Percentiles rank a stretch among this genome's conserved stretches.
Conservation (phyloP, 2,888 invertebrate species). For the Cordilura impudica region DNA sequence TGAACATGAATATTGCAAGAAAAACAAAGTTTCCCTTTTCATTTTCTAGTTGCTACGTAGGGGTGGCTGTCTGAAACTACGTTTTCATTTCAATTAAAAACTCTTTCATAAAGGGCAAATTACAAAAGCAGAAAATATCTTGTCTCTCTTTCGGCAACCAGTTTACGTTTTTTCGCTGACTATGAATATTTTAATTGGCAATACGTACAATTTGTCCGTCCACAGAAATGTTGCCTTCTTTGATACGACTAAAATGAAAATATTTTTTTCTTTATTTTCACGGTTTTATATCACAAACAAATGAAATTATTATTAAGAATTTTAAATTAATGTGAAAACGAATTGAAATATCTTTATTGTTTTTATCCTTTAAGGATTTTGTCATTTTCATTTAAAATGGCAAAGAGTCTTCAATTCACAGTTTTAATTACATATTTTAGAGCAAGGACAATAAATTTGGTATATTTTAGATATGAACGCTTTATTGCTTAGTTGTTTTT, state of each 20-base stretch:
- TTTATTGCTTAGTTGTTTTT: too few relatives aligned
- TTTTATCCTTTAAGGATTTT: not conserved
- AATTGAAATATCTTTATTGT: not conserved
- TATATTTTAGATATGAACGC: too few relatives aligned
- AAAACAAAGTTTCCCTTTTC: constrained; percentile 45
- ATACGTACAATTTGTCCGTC: not conserved
- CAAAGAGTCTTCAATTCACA: too few relatives aligned
- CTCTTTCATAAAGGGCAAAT: constrained; percentile 7
- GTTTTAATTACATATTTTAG: too few relatives aligned
- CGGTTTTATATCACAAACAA: constrained; percentile 8
- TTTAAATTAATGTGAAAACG: constrained; percentile 7
- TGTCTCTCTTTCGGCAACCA: not conserved
- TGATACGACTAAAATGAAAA: constrained; percentile 9
- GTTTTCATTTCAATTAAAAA: constrained; percentile 54
- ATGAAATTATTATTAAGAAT: constrained; percentile 20
- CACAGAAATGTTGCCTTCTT: not conserved
- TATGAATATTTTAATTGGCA: constrained; percentile 59
- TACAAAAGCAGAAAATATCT: not conserved
- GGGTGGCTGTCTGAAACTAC: not conserved
- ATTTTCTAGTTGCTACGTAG: not conserved
- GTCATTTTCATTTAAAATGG: too few relatives aligned
- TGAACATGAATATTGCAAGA: not conserved
- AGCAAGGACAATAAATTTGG: too few relatives aligned
- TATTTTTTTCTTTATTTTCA: constrained; percentile 30
- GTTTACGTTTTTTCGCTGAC: constrained; percentile 37